Conservation (phyloP, 2,113 vertebrate genomes). For the Okapia johnstoni region DNA sequence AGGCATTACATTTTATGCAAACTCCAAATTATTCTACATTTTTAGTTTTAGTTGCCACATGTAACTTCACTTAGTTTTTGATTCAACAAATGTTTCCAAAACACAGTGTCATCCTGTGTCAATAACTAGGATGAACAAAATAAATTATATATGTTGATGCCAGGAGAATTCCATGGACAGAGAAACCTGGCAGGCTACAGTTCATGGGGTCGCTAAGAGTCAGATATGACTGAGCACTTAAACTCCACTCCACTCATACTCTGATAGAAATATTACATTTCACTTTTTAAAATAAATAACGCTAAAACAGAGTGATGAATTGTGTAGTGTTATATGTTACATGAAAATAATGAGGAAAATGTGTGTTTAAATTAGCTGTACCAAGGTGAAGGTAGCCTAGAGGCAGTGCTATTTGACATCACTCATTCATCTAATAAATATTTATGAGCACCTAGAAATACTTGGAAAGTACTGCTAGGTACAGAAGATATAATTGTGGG, state of each 20-base stretch:
- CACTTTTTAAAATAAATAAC: not conserved
- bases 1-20: not conserved
- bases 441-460: not conserved
- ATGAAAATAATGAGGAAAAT: not conserved
- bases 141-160: not conserved
- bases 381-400: not conserved
- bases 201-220: not conserved
- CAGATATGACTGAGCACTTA: not conserved
- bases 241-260: not conserved
- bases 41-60: not conserved
- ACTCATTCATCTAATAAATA: not conserved
- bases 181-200: not conserved
- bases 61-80: not conserved
- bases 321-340: accelerated
- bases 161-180: not conserved
- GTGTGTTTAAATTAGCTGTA: not conserved
- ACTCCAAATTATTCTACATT: not conserved
- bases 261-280: not conserved
- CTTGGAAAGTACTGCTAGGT: not conserved
- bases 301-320: not conserved
- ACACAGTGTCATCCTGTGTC: not conserved
- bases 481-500: not conserved
- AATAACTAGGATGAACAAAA: not conserved
- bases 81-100: not conserved
- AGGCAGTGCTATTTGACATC: not conserved